Percentiles rank a stretch among this genome's conserved stretches.
These are phyloP conservation scores for Saccopteryx leptura DNA, from an alignment of 2,113 vertebrate species.

Conservation along the genomic window DNA sequence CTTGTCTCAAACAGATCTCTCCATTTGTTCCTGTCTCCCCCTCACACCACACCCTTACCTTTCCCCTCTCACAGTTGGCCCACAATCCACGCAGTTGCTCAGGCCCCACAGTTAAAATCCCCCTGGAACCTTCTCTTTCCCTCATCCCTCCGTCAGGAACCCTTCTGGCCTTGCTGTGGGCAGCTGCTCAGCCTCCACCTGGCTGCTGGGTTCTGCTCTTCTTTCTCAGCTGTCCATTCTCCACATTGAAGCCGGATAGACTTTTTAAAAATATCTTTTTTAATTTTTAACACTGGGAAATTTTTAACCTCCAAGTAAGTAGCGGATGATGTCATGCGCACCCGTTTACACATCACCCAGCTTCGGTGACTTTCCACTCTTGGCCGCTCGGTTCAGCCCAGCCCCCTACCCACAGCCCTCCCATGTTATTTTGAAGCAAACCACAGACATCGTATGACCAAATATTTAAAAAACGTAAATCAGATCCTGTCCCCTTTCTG, in stretches of 20 bases:
- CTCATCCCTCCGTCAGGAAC: background rate
- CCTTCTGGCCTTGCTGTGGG: background rate
- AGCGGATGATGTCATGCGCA: background rate
- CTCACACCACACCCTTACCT: background rate
- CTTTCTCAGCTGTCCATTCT: background rate
- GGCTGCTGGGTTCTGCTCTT: background rate
- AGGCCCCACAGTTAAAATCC: background rate
- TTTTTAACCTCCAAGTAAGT: background rate
- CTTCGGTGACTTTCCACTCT: background rate
- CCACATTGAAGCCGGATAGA: background rate
- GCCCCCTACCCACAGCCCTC: background rate
- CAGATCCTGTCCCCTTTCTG: background rate
- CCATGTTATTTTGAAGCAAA: background rate
- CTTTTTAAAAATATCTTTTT: background rate
- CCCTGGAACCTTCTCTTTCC: background rate
- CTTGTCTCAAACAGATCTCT: background rate
- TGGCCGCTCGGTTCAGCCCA: rapidly evolving
- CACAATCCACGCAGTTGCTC: background rate
- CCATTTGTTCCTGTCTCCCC: background rate
- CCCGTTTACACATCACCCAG: rapidly evolving
- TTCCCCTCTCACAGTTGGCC: background rate
- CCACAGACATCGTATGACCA: background rate
- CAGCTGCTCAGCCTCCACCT: rapidly evolving
- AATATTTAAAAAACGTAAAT: background rate
- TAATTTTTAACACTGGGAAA: background rate